phyloP scores from a whole-genome alignment of 2,113 vertebrate species.

The Ophiodon elongatus region DNA sequence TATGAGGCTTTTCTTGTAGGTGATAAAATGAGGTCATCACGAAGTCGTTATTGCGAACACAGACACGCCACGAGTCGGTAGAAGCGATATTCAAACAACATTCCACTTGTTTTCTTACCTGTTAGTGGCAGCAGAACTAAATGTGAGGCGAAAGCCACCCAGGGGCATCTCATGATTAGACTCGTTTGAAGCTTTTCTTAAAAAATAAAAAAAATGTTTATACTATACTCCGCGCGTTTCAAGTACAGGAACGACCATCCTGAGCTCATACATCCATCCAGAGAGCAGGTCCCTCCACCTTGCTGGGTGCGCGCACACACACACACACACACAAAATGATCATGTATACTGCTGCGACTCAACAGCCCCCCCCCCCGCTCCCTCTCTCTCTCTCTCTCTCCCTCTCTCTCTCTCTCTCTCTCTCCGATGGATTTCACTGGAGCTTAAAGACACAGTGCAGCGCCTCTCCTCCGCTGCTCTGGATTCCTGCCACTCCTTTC shows the following conservation, averaged over 20 bases:
- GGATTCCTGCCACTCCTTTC: background rate
- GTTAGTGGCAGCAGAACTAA: constrained; percentile 60
- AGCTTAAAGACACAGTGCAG: constrained; percentile 70
- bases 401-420: background rate
- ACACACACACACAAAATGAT: constrained; percentile 40
- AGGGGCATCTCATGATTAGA: constrained; percentile 60
- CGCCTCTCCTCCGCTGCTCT: constrained; percentile 16
- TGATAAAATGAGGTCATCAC: background rate
- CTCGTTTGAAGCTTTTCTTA: constrained; percentile 7
- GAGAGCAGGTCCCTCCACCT: constrained; percentile 26
- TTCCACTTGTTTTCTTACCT: constrained; percentile 60
- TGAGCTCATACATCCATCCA: constrained; percentile 18
- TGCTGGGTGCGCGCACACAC: constrained; percentile 40
- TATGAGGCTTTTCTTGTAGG: background rate
- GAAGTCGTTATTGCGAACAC: background rate
- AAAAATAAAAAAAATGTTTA: background rate
- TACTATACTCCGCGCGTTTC: constrained; percentile 48
- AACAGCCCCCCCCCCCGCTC: too few species aligned
- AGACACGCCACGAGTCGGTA: background rate
- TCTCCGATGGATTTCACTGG: constrained; percentile 31
- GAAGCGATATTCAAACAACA: background rate
- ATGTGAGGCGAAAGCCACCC: constrained; percentile 51
- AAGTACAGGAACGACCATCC: constrained; percentile 42
- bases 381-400: too few species aligned
- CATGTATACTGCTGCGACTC: constrained; percentile 28